Percentiles rank a stretch among this genome's conserved stretches.
Evolutionary conservation across 2,113 vertebrate genomes (phyloP).

Genomic region (Trachemys scripta): DNA sequence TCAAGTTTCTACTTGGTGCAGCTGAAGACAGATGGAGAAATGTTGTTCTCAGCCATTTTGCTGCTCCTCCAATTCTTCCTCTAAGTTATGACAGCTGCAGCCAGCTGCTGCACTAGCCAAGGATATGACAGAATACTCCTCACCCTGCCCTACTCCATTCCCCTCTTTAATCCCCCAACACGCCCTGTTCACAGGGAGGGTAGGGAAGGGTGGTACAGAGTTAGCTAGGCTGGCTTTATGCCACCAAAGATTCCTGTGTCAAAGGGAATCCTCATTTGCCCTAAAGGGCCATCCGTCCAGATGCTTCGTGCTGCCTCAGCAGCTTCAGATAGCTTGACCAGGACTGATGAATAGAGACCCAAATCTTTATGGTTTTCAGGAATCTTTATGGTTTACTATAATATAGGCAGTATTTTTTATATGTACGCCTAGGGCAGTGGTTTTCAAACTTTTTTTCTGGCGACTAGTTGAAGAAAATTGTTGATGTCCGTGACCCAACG

Average conservation of each 20-base stretch:
- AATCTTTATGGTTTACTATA: neutral
- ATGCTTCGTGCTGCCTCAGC: neutral
- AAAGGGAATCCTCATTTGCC: neutral
- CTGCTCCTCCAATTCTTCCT: neutral
- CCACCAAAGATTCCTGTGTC: neutral
- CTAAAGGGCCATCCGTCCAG: neutral
- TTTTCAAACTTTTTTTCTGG: too few species aligned
- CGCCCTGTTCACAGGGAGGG: neutral
- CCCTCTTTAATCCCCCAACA: accelerated
- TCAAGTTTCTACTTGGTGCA: accelerated
- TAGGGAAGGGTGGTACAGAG: accelerated
- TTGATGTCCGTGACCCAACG: too few species aligned
- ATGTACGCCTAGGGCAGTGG: neutral
- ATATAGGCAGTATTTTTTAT: neutral
- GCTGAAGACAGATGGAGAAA: constrained; percentile 22
- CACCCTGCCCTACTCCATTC: accelerated
- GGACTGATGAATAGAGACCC: neutral
- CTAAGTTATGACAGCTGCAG: accelerated
- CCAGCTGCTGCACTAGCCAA: neutral
- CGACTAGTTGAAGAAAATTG: too few species aligned
- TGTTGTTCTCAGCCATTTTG: constrained; percentile 21
- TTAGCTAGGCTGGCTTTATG: neutral
- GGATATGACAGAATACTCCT: neutral
- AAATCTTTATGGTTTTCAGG: accelerated
- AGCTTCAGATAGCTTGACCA: neutral